Conservation (phyloP, 2,888 invertebrate species). For the Syritta pipiens region DNA sequence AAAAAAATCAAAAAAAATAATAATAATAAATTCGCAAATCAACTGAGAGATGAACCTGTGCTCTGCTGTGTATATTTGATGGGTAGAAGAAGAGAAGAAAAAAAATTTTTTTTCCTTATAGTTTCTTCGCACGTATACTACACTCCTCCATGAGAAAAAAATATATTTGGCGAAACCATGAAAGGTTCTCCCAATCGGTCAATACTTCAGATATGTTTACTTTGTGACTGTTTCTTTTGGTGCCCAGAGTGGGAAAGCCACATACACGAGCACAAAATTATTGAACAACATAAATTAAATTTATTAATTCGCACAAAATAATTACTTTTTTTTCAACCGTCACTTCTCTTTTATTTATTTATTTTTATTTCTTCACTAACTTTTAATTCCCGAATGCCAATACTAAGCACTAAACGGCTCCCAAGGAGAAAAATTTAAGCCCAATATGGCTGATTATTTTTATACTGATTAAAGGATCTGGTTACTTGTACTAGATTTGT, state of each 20-base stretch:
- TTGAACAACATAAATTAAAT: conserved; percentile 42
- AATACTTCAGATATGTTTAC: conserved; percentile 63
- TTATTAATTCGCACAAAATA: conserved; percentile 31
- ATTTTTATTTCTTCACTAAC: conserved; percentile 29
- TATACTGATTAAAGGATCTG: conserved; percentile 67
- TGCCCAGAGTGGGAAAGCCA: conserved; percentile 38
- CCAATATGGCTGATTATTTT: conserved; percentile 68
- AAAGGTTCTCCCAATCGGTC: conserved; percentile 57
- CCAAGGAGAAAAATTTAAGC: conserved; percentile 58
- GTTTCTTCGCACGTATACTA: conserved; percentile 46
- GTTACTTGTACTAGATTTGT: conserved; percentile 58
- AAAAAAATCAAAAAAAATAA: too few relatives aligned
- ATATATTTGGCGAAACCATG: conserved; percentile 54
- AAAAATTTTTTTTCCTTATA: conserved; percentile 26
- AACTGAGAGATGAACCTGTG: too few relatives aligned
- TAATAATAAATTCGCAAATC: too few relatives aligned
- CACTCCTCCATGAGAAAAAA: conserved; percentile 23
- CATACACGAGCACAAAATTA: conserved; percentile 45
- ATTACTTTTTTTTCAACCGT: conserved; percentile 46
- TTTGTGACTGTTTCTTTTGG: conserved; percentile 59
- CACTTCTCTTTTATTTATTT: conserved; percentile 42
- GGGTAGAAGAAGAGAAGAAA: too few relatives aligned
- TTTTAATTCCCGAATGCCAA: conserved; percentile 49
- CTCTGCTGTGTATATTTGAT: conserved; percentile 53
- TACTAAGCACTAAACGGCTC: conserved; percentile 53